Evolutionary conservation across 2,888 invertebrate species (phyloP).

Genomic region (Luperina testacea): DNA sequence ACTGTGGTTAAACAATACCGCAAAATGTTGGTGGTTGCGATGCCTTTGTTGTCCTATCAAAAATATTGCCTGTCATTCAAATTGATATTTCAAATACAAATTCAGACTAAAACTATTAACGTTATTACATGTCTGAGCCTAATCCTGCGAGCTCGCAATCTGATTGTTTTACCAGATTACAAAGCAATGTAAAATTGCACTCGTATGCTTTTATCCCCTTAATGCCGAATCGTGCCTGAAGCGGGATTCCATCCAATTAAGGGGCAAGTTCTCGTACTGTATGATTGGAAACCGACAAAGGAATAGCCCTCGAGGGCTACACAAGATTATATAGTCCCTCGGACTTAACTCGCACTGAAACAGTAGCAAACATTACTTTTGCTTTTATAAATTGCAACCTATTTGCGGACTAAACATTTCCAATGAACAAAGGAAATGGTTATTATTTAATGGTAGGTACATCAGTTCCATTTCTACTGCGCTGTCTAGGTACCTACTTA

Average conservation of each 20-base stretch:
- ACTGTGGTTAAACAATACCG: conserved; percentile 44
- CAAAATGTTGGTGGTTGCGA: conserved; percentile 38
- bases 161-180: conserved; percentile 70
- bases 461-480: conserved; percentile 4
- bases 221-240: conserved; percentile 73
- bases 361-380: conserved; percentile 78
- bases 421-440: conserved; percentile 34
- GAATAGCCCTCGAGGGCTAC: conserved; percentile 72
- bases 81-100: conserved; percentile 41
- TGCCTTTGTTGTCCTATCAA: conserved; percentile 49
- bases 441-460: conserved; percentile 31
- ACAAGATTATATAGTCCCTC: conserved; percentile 74
- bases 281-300: conserved; percentile 83
- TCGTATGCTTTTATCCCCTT: conserved; percentile 70
- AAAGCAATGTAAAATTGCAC: conserved; percentile 74
- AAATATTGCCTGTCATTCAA: conserved; percentile 39
- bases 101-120: conserved; percentile 53
- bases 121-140: conserved; percentile 58
- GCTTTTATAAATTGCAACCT: conserved; percentile 68
- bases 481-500: not conserved
- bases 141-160: conserved; percentile 61
- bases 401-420: conserved; percentile 48
- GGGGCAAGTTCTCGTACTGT: conserved; percentile 83
- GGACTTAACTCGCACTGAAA: conserved; percentile 77
- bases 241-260: conserved; percentile 85